Conservation (phyloP, 1,140 invertebrate genomes). For the Sesamia nonagrioides region DNA sequence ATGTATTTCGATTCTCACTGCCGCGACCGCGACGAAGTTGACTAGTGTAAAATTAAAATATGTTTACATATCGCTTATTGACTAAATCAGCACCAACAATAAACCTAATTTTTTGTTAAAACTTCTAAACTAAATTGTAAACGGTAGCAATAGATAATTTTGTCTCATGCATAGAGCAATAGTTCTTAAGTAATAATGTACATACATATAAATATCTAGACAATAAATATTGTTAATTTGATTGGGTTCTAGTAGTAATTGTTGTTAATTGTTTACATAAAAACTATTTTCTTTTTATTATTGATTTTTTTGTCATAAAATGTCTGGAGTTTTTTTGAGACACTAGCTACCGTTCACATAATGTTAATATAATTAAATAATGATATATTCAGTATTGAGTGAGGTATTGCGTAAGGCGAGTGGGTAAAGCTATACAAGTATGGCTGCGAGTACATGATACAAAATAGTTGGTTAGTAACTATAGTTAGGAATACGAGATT, state of each 20-base stretch:
- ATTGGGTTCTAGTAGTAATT: no score
- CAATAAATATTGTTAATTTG: no score
- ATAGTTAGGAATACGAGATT: conserved; percentile 46
- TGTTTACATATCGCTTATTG: conserved; percentile 41
- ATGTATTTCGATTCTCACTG: neutral
- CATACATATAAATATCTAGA: neutral
- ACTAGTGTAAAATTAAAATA: conserved; percentile 49
- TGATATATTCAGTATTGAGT: conserved; percentile 33
- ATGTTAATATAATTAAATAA: neutral
- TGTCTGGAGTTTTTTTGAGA: no score
- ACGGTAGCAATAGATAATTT: conserved; percentile 3
- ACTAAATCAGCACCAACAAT: conserved; percentile 48
- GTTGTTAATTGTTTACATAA: no score
- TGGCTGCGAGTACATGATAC: conserved; percentile 48
- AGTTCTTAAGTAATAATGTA: no score
- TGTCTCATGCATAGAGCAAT: neutral
- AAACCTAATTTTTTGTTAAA: conserved; percentile 15
- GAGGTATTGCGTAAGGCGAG: conserved; percentile 63
- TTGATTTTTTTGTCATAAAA: no score
- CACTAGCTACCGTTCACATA: conserved; percentile 23
- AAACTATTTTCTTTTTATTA: no score
- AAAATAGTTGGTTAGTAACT: conserved; percentile 46
- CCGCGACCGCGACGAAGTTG: conserved; percentile 26
- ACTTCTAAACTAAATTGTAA: neutral
- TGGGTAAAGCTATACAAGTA: conserved; percentile 51